These are phyloP conservation scores for Oscheius sp. DNA, from an alignment of 2,888 invertebrate species.

Conservation along the genomic window DNA sequence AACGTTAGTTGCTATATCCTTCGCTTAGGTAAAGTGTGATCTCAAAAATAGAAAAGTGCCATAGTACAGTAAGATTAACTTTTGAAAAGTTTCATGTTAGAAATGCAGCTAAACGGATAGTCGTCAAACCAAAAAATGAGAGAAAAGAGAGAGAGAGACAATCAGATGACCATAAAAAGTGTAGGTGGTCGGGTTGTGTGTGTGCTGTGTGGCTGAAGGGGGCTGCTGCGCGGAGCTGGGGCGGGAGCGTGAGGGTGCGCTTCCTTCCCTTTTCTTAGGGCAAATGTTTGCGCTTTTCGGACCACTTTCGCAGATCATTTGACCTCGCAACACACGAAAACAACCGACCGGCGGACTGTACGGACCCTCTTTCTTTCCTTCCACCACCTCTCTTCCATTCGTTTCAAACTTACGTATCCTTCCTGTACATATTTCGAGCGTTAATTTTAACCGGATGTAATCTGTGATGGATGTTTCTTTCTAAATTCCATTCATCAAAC, in stretches of 20 bases:
- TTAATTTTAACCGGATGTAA: no score
- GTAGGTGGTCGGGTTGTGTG: background rate
- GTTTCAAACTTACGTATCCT: constrained; percentile 12
- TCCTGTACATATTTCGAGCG: background rate
- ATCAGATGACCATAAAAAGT: background rate
- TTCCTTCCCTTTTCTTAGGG: constrained; percentile 29
- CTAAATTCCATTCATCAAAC: background rate
- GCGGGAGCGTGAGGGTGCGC: constrained; percentile 29
- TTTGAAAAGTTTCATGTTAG: no score
- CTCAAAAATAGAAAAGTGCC: no score
- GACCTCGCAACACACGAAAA: constrained; percentile 12
- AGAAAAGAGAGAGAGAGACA: no score
- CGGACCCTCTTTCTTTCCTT: constrained; percentile 2
- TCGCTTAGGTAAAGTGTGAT: no score
- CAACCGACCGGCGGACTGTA: background rate
- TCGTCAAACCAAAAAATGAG: no score
- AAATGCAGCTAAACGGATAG: no score
- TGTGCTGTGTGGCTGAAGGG: background rate
- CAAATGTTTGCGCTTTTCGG: constrained; percentile 34
- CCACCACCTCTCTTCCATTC: background rate
- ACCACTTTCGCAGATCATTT: constrained; percentile 31
- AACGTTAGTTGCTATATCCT: no score
- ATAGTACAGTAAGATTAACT: no score
- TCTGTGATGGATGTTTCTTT: background rate
- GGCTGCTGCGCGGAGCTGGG: background rate